Conservation (phyloP, 2,888 invertebrate genomes). For the Dolichomitus sp. region DNA sequence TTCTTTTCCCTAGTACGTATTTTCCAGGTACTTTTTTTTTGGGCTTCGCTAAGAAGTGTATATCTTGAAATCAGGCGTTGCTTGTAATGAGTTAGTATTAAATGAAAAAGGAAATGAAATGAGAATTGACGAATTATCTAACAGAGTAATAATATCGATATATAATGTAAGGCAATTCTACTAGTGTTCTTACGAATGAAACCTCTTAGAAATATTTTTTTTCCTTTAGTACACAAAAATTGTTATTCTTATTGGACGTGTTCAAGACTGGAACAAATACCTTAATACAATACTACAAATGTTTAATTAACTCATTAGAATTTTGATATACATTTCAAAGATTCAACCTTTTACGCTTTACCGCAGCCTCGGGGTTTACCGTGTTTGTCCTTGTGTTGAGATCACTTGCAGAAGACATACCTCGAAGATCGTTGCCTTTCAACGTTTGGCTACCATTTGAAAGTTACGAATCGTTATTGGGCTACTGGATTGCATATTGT, state of each 20-base stretch:
- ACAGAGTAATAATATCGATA: too few species aligned
- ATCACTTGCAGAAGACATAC: slow-evolving; percentile 54
- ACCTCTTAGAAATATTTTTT: too few species aligned
- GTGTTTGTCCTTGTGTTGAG: slow-evolving; percentile 9
- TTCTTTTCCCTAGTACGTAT: too few species aligned
- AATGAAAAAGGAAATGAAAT: too few species aligned
- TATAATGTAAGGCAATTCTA: too few species aligned
- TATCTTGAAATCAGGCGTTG: too few species aligned
- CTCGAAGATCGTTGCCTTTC: slow-evolving; percentile 62
- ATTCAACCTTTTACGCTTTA: slow-evolving; percentile 24
- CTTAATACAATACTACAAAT: not conserved
- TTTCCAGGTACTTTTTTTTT: too few species aligned
- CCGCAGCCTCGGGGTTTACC: slow-evolving; percentile 14
- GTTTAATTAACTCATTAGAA: not conserved
- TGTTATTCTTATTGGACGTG: not conserved
- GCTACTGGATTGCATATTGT: slow-evolving; percentile 62
- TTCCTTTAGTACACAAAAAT: too few species aligned
- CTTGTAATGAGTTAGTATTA: too few species aligned
- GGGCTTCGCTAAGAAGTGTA: too few species aligned
- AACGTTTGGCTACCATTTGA: slow-evolving; percentile 71
- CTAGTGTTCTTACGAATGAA: too few species aligned
- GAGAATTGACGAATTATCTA: too few species aligned
- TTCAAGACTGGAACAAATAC: slow-evolving; percentile 4
- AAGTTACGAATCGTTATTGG: slow-evolving; percentile 28
- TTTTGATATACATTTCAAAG: not conserved